These are phyloP conservation scores for Pitta sordida DNA, from an alignment of 2,113 vertebrate species.

Conservation along the genomic window DNA sequence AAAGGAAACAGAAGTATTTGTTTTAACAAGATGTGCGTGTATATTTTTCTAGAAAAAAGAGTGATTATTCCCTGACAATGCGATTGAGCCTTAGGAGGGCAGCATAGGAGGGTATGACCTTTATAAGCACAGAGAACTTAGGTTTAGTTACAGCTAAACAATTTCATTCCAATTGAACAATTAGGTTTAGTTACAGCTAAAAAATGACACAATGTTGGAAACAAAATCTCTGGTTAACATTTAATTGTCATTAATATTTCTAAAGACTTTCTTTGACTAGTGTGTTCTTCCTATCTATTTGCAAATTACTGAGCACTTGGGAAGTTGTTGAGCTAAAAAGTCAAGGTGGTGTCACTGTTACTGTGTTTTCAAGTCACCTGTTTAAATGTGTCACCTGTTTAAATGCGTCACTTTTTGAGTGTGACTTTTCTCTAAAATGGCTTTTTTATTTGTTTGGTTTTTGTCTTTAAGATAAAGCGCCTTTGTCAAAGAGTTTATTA, in stretches of 20 bases:
- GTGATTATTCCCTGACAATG: background rate
- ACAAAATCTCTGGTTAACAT: background rate
- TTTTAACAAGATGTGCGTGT: background rate
- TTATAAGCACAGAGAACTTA: background rate
- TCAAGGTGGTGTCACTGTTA: background rate
- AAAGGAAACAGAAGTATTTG: background rate
- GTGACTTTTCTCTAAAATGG: background rate
- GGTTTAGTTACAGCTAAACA: background rate
- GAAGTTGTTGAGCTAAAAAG: background rate
- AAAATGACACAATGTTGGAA: background rate
- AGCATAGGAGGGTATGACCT: background rate
- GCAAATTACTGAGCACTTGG: background rate
- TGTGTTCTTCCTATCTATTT: background rate
- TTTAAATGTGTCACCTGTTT: background rate
- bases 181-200: background rate
- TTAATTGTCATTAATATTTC: background rate
- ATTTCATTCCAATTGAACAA: too few relatives aligned
- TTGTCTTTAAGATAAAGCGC: slow-evolving; percentile 78
- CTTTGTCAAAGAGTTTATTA: slow-evolving; percentile 79
- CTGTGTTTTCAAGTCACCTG: background rate
- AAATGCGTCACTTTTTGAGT: background rate
- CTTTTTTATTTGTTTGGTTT: background rate
- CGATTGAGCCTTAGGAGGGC: background rate
- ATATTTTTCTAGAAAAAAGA: background rate
- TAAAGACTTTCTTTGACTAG: background rate